These are phyloP conservation scores for Diuraphis noxia DNA, from an alignment of 1,140 invertebrate species.

Conservation along the genomic window DNA sequence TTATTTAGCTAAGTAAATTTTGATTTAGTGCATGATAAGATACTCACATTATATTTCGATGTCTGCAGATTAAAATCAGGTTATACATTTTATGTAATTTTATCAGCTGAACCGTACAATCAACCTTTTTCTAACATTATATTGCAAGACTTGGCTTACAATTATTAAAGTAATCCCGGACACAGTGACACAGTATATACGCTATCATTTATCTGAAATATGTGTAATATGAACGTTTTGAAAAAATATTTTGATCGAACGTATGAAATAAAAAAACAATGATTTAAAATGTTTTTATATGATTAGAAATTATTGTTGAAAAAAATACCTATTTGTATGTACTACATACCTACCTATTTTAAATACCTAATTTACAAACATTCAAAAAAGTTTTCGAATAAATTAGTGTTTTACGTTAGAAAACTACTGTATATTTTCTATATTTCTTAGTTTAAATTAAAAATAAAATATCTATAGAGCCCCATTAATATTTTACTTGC, in stretches of 20 bases:
- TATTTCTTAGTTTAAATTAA: not conserved
- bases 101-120: not conserved
- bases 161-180: not conserved
- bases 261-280: not conserved
- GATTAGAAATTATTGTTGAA: not conserved
- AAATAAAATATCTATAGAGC: not conserved
- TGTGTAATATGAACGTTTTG: not conserved
- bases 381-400: not conserved
- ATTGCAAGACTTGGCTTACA: not conserved
- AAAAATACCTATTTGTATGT: not conserved
- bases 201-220: not conserved
- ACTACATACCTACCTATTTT: not conserved
- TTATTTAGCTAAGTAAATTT: not conserved
- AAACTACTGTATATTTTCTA: not conserved
- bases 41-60: not conserved
- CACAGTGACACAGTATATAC: not conserved
- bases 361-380: not conserved
- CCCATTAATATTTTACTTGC: not conserved
- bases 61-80: not conserved
- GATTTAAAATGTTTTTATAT: not conserved
- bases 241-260: not conserved
- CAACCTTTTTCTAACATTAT: not conserved
- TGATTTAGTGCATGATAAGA: not conserved
- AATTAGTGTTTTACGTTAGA: not conserved
- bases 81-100: not conserved